phyloP scores from a whole-genome alignment of 2,113 vertebrate species.

The Austrofundulus limnaeus region DNA sequence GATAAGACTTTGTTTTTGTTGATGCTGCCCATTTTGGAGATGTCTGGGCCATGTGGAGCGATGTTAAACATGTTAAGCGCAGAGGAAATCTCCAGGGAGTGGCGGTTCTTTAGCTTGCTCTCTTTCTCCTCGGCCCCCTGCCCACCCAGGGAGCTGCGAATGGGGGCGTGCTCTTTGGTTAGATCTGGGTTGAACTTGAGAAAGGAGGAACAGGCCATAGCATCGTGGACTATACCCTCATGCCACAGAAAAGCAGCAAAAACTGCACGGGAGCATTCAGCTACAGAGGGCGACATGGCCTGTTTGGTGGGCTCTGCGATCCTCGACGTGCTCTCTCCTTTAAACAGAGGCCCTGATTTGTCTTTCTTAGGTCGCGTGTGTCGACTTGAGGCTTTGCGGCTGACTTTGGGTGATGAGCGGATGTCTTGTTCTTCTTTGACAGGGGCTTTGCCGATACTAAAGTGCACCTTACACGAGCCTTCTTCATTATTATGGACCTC shows the following conservation, averaged over 20 bases:
- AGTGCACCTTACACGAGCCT: constrained; percentile 92
- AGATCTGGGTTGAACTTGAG: constrained; percentile 97
- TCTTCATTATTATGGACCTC: constrained; percentile 86
- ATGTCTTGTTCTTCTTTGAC: constrained; percentile 93
- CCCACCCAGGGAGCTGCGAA: constrained; percentile 88
- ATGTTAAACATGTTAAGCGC: constrained; percentile 99
- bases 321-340: constrained; percentile 83
- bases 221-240: constrained; percentile 97
- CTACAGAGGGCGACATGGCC: constrained; percentile 97
- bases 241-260: constrained; percentile 98
- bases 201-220: constrained; percentile 98
- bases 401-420: constrained; percentile 94
- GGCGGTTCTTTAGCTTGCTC: constrained; percentile 95
- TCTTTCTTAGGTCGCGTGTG: constrained; percentile 95
- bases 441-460: constrained; percentile 97
- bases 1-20: constrained; percentile 99
- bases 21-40: constrained; percentile 99
- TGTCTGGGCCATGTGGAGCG: constrained; percentile 94
- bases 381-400: constrained; percentile 89
- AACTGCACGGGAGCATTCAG: constrained; percentile 94
- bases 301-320: constrained; percentile 93
- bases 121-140: constrained; percentile 93
- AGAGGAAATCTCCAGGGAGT: constrained; percentile 97
- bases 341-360: constrained; percentile 93
- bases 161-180: constrained; percentile 96